Percentiles rank a stretch among this genome's conserved stretches.
Evolutionary conservation across 2,888 invertebrate genomes (phyloP).

Genomic region (Stenolophus ochropezus): DNA sequence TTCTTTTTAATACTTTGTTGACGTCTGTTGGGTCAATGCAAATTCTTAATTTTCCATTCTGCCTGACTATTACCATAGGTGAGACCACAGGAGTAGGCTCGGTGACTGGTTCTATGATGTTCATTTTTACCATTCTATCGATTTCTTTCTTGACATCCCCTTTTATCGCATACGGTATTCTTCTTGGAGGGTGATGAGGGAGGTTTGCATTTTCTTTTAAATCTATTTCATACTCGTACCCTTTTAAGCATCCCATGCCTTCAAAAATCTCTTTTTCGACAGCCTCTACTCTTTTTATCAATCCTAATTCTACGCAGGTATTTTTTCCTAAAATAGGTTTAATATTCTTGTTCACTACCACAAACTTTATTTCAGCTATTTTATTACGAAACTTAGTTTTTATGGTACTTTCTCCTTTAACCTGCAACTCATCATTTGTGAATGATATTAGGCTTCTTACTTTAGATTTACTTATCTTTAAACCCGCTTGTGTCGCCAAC

Average conservation of each 20-base stretch:
- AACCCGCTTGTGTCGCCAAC: background rate
- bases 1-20: constrained; percentile 50
- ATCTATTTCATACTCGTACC: constrained; percentile 13
- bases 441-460: background rate
- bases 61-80: constrained; percentile 44
- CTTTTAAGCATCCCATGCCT: constrained; percentile 65
- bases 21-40: constrained; percentile 52
- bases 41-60: constrained; percentile 50
- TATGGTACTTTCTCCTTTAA: constrained; percentile 4
- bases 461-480: background rate
- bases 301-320: background rate
- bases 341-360: background rate
- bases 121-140: constrained; percentile 11
- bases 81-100: constrained; percentile 48
- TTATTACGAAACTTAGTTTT: background rate
- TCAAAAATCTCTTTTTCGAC: background rate
- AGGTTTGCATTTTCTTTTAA: constrained; percentile 12
- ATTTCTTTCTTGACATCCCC: constrained; percentile 64
- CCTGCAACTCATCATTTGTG: background rate
- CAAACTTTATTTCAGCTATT: background rate
- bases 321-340: constrained; percentile 14
- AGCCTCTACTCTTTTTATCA: constrained; percentile 10
- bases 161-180: constrained; percentile 64
- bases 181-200: constrained; percentile 61
- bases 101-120: constrained; percentile 21